Evolutionary conservation across 2,113 vertebrate species (phyloP).

Genomic region (Xyliphius kryptos): DNA sequence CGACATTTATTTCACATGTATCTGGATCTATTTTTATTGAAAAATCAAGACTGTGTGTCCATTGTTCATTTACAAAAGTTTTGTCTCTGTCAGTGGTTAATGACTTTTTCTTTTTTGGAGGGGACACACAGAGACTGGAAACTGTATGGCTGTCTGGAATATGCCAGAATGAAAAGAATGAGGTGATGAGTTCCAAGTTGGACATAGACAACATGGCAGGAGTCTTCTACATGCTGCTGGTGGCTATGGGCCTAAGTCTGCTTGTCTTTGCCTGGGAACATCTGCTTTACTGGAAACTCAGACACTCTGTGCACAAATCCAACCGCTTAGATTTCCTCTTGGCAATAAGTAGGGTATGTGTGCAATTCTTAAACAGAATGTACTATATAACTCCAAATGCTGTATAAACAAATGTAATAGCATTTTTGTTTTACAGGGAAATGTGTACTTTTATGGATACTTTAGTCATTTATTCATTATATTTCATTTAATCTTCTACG

Average conservation of each 20-base stretch:
- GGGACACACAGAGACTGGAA: slow-evolving; percentile 91
- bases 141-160: slow-evolving; percentile 95
- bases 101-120: slow-evolving; percentile 55
- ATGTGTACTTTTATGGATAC: too few species aligned
- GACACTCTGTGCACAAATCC: slow-evolving; percentile 78
- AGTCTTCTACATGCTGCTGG: slow-evolving; percentile 97
- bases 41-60: background rate
- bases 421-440: too few species aligned
- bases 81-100: background rate
- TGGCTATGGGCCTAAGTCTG: slow-evolving; percentile 95
- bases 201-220: slow-evolving; percentile 99
- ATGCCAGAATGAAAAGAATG: slow-evolving; percentile 98
- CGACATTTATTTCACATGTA: background rate
- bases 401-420: too few species aligned
- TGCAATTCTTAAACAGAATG: background rate
- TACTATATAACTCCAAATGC: slow-evolving; percentile 3
- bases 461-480: too few species aligned
- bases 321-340: slow-evolving; percentile 82
- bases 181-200: slow-evolving; percentile 97
- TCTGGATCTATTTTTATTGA: background rate
- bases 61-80: background rate
- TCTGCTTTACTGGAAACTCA: slow-evolving; percentile 90
- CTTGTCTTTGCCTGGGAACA: slow-evolving; percentile 97
- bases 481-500: too few species aligned
- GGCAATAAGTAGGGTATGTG: slow-evolving; percentile 88